Conservation (phyloP, 2,888 invertebrate genomes). For the Cephus nigrinus region DNA sequence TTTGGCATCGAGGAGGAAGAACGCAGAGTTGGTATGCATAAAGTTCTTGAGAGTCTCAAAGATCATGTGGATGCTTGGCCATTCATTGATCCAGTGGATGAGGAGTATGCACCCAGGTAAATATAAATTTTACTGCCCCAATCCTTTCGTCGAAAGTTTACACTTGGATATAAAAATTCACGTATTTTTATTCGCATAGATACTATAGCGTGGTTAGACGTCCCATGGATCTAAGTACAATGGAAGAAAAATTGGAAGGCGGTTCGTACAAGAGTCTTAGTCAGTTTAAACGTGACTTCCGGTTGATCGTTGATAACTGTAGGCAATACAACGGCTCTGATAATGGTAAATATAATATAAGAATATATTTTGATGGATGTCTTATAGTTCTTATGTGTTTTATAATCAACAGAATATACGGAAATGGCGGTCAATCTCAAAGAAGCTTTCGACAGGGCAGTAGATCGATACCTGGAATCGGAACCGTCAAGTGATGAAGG, state of each 20-base stretch:
- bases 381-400: conserved; percentile 7
- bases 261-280: conserved; percentile 83
- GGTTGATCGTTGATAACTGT: conserved; percentile 93
- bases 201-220: conserved; percentile 73
- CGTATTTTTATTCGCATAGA: conserved; percentile 33
- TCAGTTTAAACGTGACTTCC: conserved; percentile 89
- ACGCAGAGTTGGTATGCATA: conserved; percentile 89
- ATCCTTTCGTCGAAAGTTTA: not conserved
- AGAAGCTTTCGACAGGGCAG: conserved; percentile 83
- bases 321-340: conserved; percentile 91
- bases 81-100: conserved; percentile 92
- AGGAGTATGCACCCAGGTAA: conserved; percentile 89
- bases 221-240: conserved; percentile 89
- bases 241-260: conserved; percentile 87
- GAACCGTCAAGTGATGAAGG: conserved; percentile 80
- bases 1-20: conserved; percentile 76
- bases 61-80: conserved; percentile 95
- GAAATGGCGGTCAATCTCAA: conserved; percentile 88
- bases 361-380: not conserved
- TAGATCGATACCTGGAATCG: conserved; percentile 85
- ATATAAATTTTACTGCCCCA: not conserved
- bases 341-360: conserved; percentile 75
- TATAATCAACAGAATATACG: conserved; percentile 78
- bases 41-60: conserved; percentile 88
- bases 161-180: not conserved